Percentiles rank a stretch among this genome's conserved stretches.
Evolutionary conservation across 2,797 vertebrate genomes (phyloP).

Genomic region (Microcaecilia unicolor): DNA sequence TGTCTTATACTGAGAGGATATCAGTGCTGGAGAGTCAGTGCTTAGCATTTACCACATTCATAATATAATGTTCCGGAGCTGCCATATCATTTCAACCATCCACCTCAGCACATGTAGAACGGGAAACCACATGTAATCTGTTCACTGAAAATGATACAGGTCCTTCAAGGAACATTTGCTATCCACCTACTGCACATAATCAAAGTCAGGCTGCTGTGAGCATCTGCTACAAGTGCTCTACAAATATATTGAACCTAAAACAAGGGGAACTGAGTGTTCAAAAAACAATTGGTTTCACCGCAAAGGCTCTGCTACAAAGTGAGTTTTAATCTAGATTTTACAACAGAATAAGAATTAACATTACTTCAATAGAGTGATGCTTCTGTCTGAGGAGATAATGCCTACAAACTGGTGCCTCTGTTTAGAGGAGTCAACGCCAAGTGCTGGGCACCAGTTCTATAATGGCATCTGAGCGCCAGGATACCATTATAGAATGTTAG

Average conservation of each 20-base stretch:
- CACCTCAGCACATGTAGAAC: background rate
- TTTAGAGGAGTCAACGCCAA: too few species aligned
- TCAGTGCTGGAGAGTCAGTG: background rate
- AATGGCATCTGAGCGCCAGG: too few species aligned
- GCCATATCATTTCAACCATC: background rate
- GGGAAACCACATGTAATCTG: background rate
- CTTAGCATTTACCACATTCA: too few species aligned
- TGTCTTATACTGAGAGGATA: background rate
- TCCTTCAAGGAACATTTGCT: constrained; percentile 2
- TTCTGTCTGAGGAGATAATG: too few species aligned
- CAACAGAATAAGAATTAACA: background rate
- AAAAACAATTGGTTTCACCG: background rate
- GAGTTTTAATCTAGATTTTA: accelerated
- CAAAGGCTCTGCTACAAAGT: background rate
- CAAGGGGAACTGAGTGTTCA: background rate
- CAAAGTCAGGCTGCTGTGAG: background rate
- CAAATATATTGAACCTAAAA: background rate
- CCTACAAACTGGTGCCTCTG: too few species aligned
- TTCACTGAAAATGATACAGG: background rate
- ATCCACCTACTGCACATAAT: background rate
- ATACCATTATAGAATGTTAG: too few species aligned
- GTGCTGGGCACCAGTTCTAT: too few species aligned
- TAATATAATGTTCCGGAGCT: too few species aligned
- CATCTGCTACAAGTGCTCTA: background rate
- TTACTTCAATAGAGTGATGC: too few species aligned